Base-by-base conservation (phyloP, 2,888 invertebrate species). In the Argyra leucocephala region DNA sequence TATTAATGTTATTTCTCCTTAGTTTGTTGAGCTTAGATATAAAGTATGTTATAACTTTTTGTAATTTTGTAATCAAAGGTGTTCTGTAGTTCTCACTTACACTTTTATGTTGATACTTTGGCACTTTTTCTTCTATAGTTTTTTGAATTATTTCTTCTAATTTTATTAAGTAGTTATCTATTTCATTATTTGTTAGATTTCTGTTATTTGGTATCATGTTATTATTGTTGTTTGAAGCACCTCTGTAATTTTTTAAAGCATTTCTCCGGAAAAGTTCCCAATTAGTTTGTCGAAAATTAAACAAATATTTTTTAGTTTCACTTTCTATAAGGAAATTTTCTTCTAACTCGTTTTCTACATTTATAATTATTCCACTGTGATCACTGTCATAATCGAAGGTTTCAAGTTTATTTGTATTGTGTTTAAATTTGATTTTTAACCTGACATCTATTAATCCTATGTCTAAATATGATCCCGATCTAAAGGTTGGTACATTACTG, bases 31-130 rank as follows among this genome's bases (percentile, higher is more conserved):
- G 21, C 4, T 12, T 22, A 5, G 60, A 18, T 24, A 60, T 18
- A 9, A 60, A 60, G 3, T 12, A 4, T 3, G n/a, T 18, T 22
- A 24, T 23, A n/a, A 6, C 3, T 12, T 61, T 61, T 9, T 61
- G 61, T 5, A 60, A 60, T 61, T 61, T 61, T 61, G 3, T 61
- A 15, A 61, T 26, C 10, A 26, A 12, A n/a, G 61, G 24, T 18
- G 23, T 24, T n/a, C 18, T 61, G n/a, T 24, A 26, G 15, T 15
- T 18, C 3, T 24, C 61, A 4, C 5, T n/a, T 22, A 15, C 4
- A 5, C 2, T 23, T 61, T 61, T 23, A 18, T 23, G 3, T 24
- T 7, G 23, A 7, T 7, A 23, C 6, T 9, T 23, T 61, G 61
- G 61, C 1, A 61, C 12, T 5, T 22, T 24, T 61, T 61, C 12